Conservation (phyloP, 2,888 invertebrate genomes). For the Arrhopalites spinosus region DNA sequence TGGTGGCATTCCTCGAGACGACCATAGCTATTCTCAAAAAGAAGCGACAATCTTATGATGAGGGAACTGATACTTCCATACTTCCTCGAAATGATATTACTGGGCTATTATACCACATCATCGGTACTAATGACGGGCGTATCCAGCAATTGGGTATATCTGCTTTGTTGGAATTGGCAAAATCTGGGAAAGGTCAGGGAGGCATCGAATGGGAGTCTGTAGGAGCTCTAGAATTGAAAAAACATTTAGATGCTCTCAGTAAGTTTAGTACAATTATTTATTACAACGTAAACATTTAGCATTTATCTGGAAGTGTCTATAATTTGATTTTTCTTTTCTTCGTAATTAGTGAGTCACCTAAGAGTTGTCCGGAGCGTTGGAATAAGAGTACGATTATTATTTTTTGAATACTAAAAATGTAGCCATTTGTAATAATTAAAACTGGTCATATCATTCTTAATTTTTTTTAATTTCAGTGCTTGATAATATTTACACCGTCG, state of each 20-base stretch:
- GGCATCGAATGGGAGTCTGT: conserved; percentile 63
- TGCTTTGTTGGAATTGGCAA: conserved; percentile 80
- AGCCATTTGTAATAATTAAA: too few relatives aligned
- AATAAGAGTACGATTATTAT: conserved; percentile 65
- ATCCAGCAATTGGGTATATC: conserved; percentile 78
- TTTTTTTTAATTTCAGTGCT: conserved; percentile 25
- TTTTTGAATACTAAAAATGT: too few relatives aligned
- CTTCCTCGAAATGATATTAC: conserved; percentile 83
- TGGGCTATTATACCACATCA: conserved; percentile 75
- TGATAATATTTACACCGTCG: conserved; percentile 32
- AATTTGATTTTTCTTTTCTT: too few relatives aligned
- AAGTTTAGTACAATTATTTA: too few relatives aligned
- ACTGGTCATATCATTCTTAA: not conserved
- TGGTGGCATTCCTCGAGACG: conserved; percentile 69
- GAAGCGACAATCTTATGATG: conserved; percentile 58
- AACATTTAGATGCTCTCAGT: conserved; percentile 77
- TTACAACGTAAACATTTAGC: too few relatives aligned
- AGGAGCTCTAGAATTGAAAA: conserved; percentile 72
- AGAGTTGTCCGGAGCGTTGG: conserved; percentile 79
- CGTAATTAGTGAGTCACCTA: conserved; percentile 72
- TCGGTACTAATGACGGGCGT: conserved; percentile 71
- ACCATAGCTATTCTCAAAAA: conserved; percentile 75
- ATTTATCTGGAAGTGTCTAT: too few relatives aligned
- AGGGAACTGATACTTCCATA: conserved; percentile 59
- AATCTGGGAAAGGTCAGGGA: conserved; percentile 65